Percentiles rank a stretch among this genome's conserved stretches.
These are phyloP conservation scores for Thomomys bottae DNA, from an alignment of 2,113 vertebrate species.

Conservation along the genomic window DNA sequence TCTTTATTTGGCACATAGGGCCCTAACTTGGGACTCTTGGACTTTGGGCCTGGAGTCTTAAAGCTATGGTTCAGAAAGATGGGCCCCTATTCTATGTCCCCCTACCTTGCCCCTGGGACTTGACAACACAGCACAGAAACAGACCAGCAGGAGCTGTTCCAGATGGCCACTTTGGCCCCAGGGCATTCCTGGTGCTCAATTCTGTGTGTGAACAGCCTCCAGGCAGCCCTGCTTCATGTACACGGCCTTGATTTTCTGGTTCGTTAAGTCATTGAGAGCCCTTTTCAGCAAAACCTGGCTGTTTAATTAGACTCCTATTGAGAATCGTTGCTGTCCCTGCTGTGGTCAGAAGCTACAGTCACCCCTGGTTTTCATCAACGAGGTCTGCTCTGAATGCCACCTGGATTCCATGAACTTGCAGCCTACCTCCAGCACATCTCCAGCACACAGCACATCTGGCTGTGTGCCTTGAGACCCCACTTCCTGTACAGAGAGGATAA, in stretches of 20 bases:
- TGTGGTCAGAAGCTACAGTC: not conserved
- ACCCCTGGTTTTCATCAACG: not conserved
- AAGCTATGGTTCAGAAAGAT: not conserved
- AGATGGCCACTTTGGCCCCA: not conserved
- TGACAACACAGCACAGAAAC: not conserved
- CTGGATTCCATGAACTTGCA: not conserved
- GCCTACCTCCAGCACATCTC: not conserved
- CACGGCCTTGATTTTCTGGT: slow-evolving; percentile 65
- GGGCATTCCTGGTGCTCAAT: slow-evolving; percentile 43
- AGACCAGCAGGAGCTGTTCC: not conserved
- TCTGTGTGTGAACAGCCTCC: not conserved
- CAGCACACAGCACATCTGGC: not conserved
- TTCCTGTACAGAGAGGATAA: not conserved
- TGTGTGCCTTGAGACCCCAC: not conserved
- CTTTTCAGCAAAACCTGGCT: slow-evolving; percentile 39
- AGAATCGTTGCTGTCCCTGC: no score
- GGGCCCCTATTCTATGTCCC: no score
- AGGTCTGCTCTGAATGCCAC: not conserved
- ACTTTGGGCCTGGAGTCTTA: no score
- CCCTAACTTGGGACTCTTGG: no score
- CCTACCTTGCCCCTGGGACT: not conserved
- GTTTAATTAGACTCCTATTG: not conserved
- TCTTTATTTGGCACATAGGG: no score
- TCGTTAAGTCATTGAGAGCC: slow-evolving; percentile 48
- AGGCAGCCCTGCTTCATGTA: not conserved